Conservation (phyloP, 2,797 vertebrate species). For the Lithobates pipiens region DNA sequence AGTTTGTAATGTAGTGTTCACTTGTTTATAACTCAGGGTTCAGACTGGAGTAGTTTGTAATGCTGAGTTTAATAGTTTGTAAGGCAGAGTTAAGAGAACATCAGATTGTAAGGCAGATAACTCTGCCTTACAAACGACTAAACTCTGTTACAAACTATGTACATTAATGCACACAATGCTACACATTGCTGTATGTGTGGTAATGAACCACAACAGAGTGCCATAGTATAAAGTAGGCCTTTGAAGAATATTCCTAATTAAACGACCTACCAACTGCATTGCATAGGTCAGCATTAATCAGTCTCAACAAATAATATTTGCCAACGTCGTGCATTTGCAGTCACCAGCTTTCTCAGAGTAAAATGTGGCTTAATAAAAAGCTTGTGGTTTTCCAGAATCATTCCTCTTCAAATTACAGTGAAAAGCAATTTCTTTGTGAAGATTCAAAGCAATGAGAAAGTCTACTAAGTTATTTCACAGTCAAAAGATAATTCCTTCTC, state of each 20-base stretch:
- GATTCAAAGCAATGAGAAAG: constrained; percentile 58
- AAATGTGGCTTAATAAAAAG: constrained; percentile 18
- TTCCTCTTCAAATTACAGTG: constrained; percentile 41
- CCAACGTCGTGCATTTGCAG: constrained; percentile 21
- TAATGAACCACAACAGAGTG: background rate
- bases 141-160: no score
- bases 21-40: no score
- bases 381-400: constrained; percentile 27
- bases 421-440: constrained; percentile 60
- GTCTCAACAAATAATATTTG: constrained; percentile 16
- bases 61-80: no score
- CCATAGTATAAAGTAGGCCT: background rate
- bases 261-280: background rate
- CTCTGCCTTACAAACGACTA: no score
- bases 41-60: no score
- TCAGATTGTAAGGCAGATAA: no score
- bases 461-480: constrained; percentile 55
- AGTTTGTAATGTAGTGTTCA: no score
- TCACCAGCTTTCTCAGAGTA: constrained; percentile 22
- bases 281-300: background rate
- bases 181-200: background rate
- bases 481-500: constrained; percentile 55
- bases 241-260: constrained; percentile 11
- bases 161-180: no score
- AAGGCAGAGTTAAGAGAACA: no score